Evolutionary conservation across 64 coral and sea anemone genomes (phyloP).

Genomic region (Stylophora pistillata): DNA sequence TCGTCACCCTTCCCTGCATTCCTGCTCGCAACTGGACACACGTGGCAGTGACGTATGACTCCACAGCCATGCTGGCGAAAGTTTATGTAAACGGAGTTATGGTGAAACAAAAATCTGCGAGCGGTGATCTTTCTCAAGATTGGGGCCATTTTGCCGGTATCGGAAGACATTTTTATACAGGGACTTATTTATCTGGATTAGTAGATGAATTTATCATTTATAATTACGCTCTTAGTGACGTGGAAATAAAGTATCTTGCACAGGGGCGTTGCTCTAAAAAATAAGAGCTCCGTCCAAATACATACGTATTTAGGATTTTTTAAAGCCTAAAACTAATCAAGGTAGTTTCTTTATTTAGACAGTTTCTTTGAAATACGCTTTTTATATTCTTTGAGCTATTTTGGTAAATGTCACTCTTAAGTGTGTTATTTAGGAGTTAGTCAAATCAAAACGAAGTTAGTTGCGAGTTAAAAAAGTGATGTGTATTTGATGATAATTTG

Average conservation of each 20-base stretch:
- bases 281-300: not conserved
- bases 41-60: constrained; percentile 81
- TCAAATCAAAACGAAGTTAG: too few species aligned
- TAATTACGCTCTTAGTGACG: constrained; percentile 82
- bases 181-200: constrained; percentile 77
- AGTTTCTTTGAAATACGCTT: not conserved
- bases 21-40: constrained; percentile 92
- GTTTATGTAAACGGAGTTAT: constrained; percentile 81
- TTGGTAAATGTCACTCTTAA: too few species aligned
- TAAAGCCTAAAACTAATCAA: not conserved
- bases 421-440: too few species aligned
- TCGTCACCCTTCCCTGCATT: constrained; percentile 86
- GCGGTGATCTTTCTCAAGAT: constrained; percentile 91
- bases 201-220: constrained; percentile 98
- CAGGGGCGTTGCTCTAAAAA: constrained; percentile 55
- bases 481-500: not conserved
- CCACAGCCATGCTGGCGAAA: constrained; percentile 74
- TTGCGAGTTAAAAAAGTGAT: too few species aligned
- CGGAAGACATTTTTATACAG: constrained; percentile 89
- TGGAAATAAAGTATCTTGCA: constrained; percentile 82
- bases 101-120: constrained; percentile 84
- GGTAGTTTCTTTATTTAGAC: not conserved
- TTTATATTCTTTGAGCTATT: not conserved
- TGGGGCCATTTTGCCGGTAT: constrained; percentile 99
- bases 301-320: not conserved